Evolutionary conservation across 2,113 vertebrate genomes (phyloP).

Genomic region (Hystrix cristata): DNA sequence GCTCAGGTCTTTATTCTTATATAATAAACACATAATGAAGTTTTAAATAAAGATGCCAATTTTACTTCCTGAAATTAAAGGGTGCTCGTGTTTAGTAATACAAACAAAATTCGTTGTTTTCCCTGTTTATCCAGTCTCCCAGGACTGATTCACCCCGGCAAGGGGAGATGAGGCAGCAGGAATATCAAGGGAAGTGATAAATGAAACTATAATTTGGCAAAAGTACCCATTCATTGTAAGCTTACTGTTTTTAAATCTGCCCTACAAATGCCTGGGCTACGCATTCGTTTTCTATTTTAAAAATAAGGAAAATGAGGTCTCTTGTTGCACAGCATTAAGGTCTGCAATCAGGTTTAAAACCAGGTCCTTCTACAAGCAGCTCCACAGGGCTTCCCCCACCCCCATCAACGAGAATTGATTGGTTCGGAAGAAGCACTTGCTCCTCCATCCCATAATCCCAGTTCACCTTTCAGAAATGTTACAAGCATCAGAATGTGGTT

Average conservation of each 20-base stretch:
- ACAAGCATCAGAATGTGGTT: conserved; percentile 40
- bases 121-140: neutral
- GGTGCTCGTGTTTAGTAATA: neutral
- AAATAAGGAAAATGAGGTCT: conserved; percentile 1
- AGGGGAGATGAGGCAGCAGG: neutral
- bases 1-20: conserved; percentile 15
- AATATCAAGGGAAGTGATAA: neutral
- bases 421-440: neutral
- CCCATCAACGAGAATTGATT: neutral
- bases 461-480: conserved; percentile 40
- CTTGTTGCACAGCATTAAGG: neutral
- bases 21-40: neutral
- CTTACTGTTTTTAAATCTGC: neutral
- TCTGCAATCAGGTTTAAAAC: neutral
- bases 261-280: neutral
- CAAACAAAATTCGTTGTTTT: neutral
- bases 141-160: neutral
- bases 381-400: fast-evolving
- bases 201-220: neutral
- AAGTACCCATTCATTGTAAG: neutral
- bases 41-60: conserved; percentile 9
- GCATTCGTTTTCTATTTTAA: neutral
- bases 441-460: neutral
- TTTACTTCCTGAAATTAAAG: neutral
- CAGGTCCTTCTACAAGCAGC: neutral